Evolutionary conservation across 2,797 vertebrate genomes (phyloP).

Genomic region (Macropus fuliginosus): DNA sequence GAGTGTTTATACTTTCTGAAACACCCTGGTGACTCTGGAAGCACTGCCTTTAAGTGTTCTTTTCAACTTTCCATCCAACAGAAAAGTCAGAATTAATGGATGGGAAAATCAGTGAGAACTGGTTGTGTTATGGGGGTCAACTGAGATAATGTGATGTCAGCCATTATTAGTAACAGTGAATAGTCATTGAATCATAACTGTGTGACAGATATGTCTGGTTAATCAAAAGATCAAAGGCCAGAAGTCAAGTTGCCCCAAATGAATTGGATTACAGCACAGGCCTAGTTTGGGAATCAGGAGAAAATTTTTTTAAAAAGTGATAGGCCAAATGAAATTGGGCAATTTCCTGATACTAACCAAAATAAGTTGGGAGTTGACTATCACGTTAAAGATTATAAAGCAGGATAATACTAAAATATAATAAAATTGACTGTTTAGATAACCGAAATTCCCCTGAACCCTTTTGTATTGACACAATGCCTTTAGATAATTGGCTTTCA

Average conservation of each 20-base stretch:
- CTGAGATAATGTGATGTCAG: neutral
- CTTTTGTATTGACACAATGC: neutral
- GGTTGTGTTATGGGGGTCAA: neutral
- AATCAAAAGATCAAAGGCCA: neutral
- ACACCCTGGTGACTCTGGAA: neutral
- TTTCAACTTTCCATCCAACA: neutral
- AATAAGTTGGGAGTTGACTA: neutral
- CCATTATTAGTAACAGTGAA: neutral
- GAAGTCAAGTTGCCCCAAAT: neutral
- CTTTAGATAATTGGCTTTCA: neutral
- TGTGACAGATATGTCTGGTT: neutral
- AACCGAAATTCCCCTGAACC: neutral
- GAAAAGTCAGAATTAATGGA: constrained; percentile 33
- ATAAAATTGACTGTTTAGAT: neutral
- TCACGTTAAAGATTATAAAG: constrained; percentile 17
- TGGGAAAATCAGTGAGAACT: neutral
- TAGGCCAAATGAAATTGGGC: neutral
- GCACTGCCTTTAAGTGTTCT: neutral
- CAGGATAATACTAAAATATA: neutral
- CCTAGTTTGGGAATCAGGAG: neutral
- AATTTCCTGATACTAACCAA: neutral
- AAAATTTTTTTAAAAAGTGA: constrained; percentile 7
- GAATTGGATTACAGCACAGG: neutral
- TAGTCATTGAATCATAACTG: neutral
- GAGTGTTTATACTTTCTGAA: neutral